A percentile compares a stretch with the other conserved stretches of the same genome.
These are phyloP conservation scores for Eulemur macaco DNA, from an alignment of 2,113 vertebrate genomes.

Conservation along the genomic window DNA sequence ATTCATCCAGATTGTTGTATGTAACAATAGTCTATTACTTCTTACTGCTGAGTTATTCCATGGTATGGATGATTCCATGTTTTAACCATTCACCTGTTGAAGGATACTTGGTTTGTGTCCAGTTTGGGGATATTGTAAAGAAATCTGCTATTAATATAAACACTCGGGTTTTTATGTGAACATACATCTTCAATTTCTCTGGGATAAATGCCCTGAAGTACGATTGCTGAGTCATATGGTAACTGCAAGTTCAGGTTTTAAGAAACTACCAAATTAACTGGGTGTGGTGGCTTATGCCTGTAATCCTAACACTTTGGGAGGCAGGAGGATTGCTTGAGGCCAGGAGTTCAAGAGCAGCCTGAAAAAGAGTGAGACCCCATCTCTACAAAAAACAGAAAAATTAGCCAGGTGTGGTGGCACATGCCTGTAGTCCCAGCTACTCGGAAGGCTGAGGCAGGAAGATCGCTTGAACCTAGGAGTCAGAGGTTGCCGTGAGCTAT, in stretches of 20 bases:
- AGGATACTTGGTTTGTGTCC: not conserved
- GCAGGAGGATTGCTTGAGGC: too few species aligned
- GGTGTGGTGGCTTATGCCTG: too few species aligned
- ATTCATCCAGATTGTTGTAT: not conserved
- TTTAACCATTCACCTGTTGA: not conserved
- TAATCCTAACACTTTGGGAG: too few species aligned
- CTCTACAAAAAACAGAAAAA: too few species aligned
- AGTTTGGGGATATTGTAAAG: not conserved
- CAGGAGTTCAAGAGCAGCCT: too few species aligned
- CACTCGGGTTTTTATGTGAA: not conserved
- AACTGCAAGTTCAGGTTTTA: not conserved
- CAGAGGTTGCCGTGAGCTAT: too few species aligned
- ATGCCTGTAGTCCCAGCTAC: too few species aligned
- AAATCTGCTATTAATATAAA: not conserved
- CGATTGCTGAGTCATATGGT: not conserved
- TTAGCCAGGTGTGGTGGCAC: too few species aligned
- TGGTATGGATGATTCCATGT: not conserved
- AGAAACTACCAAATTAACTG: not conserved
- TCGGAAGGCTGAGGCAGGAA: too few species aligned
- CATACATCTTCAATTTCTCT: not conserved
- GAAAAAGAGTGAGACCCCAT: too few species aligned
- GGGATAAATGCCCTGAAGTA: not conserved
- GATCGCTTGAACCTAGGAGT: too few species aligned
- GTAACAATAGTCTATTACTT: not conserved
- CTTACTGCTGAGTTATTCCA: not conserved